Evolutionary conservation across 2,113 vertebrate genomes (phyloP).

Genomic region (Trematomus loennbergii): DNA sequence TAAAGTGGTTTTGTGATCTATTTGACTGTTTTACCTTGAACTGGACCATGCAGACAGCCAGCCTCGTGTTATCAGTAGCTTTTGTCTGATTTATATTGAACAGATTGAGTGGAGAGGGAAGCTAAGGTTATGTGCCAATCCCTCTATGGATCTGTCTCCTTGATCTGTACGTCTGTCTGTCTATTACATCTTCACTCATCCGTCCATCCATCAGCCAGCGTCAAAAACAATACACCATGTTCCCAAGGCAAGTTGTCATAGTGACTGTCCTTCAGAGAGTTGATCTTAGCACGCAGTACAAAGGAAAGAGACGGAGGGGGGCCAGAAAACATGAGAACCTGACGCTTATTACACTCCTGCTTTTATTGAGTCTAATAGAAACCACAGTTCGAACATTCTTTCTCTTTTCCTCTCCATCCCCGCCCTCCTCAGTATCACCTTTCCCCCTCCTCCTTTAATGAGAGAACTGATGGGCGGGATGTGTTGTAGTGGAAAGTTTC

Average conservation of each 20-base stretch:
- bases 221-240: slow-evolving; percentile 61
- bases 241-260: slow-evolving; percentile 71
- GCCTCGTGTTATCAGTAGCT: slow-evolving; percentile 5
- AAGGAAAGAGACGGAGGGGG: slow-evolving; percentile 12
- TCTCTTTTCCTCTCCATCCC: slow-evolving; percentile 26
- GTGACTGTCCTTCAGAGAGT: slow-evolving; percentile 66
- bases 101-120: slow-evolving; percentile 32
- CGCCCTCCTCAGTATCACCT: slow-evolving; percentile 48
- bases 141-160: slow-evolving; percentile 46
- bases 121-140: slow-evolving; percentile 10
- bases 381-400: neutral
- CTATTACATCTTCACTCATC: slow-evolving; percentile 44
- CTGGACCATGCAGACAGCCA: neutral
- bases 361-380: slow-evolving; percentile 16
- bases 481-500: slow-evolving; percentile 59
- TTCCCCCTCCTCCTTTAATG: slow-evolving; percentile 34
- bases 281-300: slow-evolving; percentile 48
- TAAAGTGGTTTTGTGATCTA: neutral
- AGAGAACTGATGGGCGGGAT: slow-evolving; percentile 43
- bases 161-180: slow-evolving; percentile 36
- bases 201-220: slow-evolving; percentile 38
- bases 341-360: slow-evolving; percentile 27
- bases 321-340: neutral
- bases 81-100: slow-evolving; percentile 29
- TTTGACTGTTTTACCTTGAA: neutral